Base-by-base conservation (phyloP, 2,797 vertebrate genomes). In the Acomys russatus region DNA sequence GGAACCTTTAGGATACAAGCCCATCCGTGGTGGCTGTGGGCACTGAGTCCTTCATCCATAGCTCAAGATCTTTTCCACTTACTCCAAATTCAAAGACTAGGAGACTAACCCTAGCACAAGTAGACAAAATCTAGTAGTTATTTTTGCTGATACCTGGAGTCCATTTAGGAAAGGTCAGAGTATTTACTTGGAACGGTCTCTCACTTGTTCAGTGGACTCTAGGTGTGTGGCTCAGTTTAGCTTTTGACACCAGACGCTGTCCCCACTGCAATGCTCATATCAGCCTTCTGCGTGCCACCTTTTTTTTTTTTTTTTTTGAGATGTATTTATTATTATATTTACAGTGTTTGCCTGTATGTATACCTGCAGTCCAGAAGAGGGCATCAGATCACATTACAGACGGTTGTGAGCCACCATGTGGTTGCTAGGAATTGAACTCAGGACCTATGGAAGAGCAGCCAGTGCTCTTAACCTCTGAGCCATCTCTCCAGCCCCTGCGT, bases 151-250 rank as follows among this genome's bases (percentile, higher is more conserved):
- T 76, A 30, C 35, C 28, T 35, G 76, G 68, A 10, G 14, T 82
- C 44, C 10, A 33, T 86, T 94, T 38, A 90, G 59, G 23, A 54
- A 76, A 84, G 33, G 20, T 64, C 28, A 25, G 28, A 23, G 9
- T 64, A 64, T 14, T 94, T 35, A 54, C 59, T 89, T 56, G 66
- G 38, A 23, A 71, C 68, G 25, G 28, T 76, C 49, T 85, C 66
- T 35, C 64, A 59, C 68, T 80, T 11, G 77, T 49, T 85, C 56
- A 85, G n/a, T 84, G 68, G 84, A 96, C 35, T 92, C 66, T 94
- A 63, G 33, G 35, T 76, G 30, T 85, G 44, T 80, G 66, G 51
- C 73, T 73, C 77, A 63, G 49, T 80, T 95, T 88, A 91, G 82
- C 33, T 95, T 61, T 92, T 66, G 66, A 94, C 51, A 77, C 6